A percentile compares a stretch with the other conserved stretches of the same genome.
phyloP scores from a whole-genome alignment of 2,113 vertebrate genomes.

The Dromiciops gliroides region DNA sequence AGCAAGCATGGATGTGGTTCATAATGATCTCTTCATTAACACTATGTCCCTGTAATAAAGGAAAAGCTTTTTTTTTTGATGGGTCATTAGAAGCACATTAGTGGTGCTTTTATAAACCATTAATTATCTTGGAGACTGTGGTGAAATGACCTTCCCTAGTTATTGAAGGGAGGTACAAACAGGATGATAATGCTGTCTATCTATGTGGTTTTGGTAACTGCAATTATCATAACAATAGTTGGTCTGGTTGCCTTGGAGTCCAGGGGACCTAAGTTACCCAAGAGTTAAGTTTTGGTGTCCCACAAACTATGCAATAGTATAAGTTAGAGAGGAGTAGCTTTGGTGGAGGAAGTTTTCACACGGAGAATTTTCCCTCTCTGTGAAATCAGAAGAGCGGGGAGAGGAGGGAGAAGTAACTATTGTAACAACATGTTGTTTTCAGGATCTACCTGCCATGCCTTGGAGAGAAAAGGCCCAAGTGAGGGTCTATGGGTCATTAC shows the following conservation, averaged over 20 bases:
- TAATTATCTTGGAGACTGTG: conserved; percentile 46
- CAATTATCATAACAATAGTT: not conserved
- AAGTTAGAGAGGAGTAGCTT: not conserved
- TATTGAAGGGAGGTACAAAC: not conserved
- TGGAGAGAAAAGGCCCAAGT: not conserved
- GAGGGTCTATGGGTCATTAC: not conserved
- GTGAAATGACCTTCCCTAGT: conserved; percentile 33
- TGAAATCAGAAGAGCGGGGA: not conserved
- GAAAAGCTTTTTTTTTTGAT: conserved; percentile 46
- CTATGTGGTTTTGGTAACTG: not conserved
- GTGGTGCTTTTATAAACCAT: conserved; percentile 62
- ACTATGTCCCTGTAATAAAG: conserved; percentile 43
- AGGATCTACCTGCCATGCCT: not conserved
- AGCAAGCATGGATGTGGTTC: conserved; percentile 49
- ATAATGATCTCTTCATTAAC: conserved; percentile 64
- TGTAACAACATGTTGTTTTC: not conserved
- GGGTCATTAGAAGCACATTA: conserved; percentile 69
- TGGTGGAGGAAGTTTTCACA: not conserved
- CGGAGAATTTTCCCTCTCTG: not conserved
- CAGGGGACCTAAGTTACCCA: not conserved
- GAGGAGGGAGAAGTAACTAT: not conserved
- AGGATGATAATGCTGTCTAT: not conserved
- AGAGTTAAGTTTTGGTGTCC: not conserved
- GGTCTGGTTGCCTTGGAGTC: not conserved
- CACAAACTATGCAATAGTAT: not conserved